Evolutionary conservation across 1,140 invertebrate genomes (phyloP).

Genomic region (Zaprionus gabonicus): DNA sequence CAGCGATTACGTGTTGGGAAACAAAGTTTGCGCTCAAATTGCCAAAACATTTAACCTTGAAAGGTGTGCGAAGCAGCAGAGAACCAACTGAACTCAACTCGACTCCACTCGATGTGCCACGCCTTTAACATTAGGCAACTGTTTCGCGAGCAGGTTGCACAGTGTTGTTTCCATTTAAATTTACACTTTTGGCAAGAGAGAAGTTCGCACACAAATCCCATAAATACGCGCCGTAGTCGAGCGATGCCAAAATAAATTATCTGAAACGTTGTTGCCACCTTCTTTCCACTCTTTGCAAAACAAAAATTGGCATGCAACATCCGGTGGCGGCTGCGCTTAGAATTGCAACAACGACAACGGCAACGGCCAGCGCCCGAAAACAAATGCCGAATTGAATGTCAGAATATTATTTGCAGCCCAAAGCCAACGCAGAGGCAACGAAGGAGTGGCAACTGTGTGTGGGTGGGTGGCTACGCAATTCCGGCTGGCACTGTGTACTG

Average conservation of each 20-base stretch:
- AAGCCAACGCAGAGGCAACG: constrained; percentile 11
- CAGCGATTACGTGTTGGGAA: constrained; percentile 50
- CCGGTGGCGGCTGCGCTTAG: constrained; percentile 77
- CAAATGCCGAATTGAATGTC: constrained; percentile 82
- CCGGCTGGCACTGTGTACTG: constrained; percentile 18
- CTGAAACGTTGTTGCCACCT: constrained; percentile 55
- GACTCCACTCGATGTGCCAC: not conserved
- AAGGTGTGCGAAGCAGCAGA: constrained; percentile 22
- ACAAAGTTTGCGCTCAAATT: constrained; percentile 34
- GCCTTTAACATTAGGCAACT: constrained; percentile 18
- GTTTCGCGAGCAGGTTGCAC: not conserved
- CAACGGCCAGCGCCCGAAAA: constrained; percentile 47
- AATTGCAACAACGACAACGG: constrained; percentile 63
- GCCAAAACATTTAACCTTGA: constrained; percentile 66
- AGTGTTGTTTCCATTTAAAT: constrained; percentile 34
- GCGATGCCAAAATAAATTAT: constrained; percentile 78
- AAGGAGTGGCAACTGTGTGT: not conserved
- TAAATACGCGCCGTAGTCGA: constrained; percentile 67
- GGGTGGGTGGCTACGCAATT: constrained; percentile 19
- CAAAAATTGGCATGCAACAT: constrained; percentile 81
- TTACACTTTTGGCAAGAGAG: constrained; percentile 51
- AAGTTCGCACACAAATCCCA: constrained; percentile 71
- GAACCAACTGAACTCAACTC: not conserved
- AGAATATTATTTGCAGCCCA: constrained; percentile 67
- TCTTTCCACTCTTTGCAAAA: constrained; percentile 17